These are phyloP conservation scores for Stegastes partitus DNA, from an alignment of 2,113 vertebrate species.

Conservation along the genomic window DNA sequence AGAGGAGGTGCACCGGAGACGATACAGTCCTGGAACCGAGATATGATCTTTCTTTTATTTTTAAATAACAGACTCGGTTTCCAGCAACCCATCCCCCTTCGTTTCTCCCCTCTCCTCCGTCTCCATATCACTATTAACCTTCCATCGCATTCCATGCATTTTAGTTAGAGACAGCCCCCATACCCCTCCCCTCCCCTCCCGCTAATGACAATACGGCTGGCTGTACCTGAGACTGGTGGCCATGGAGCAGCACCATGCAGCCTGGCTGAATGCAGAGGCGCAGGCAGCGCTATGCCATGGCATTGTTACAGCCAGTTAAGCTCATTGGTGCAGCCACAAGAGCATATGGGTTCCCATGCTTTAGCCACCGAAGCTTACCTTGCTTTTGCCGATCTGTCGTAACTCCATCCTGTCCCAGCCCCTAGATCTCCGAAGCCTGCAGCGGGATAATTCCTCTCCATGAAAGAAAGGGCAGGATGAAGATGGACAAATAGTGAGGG, in stretches of 20 bases:
- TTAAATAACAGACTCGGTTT: constrained; percentile 34
- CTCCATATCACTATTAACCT: constrained; percentile 77
- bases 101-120: constrained; percentile 37
- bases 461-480: constrained; percentile 84
- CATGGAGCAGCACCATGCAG: constrained; percentile 42
- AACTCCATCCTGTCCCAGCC: constrained; percentile 92
- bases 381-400: constrained; percentile 92
- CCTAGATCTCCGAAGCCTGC: constrained; percentile 92
- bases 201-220: constrained; percentile 74
- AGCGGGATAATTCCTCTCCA: constrained; percentile 94
- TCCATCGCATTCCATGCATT: constrained; percentile 83
- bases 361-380: constrained; percentile 83
- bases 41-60: constrained; percentile 38
- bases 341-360: background rate
- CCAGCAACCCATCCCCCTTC: constrained; percentile 71
- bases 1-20: constrained; percentile 55
- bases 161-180: constrained; percentile 78
- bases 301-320: constrained; percentile 68
- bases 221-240: constrained; percentile 69
- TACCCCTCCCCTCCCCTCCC: constrained; percentile 27
- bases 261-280: constrained; percentile 31
- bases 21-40: constrained; percentile 20
- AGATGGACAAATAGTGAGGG: constrained; percentile 82
- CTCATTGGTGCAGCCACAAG: constrained; percentile 44
- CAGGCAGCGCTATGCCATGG: constrained; percentile 40